Base-by-base conservation (phyloP, 2,113 vertebrate genomes). In the Ptychochromis oligacanthus region DNA sequence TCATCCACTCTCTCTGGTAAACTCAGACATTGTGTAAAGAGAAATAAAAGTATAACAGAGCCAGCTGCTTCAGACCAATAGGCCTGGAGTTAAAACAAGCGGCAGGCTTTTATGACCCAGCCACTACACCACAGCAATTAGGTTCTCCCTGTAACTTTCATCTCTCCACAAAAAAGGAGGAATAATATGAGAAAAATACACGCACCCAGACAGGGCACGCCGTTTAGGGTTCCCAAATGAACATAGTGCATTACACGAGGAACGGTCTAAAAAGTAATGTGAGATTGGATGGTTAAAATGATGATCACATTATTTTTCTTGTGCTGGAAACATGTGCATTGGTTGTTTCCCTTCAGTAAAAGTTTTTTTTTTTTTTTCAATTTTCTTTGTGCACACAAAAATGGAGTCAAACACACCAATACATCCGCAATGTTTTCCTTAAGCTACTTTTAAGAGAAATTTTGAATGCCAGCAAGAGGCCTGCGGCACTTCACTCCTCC, bases 101-200 rank as follows among this genome's bases (percentile, higher is more conserved):
- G 84, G 85, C 88, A 5, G 89, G 82, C 85, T 93, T 95, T 95
- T 92, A 93, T 84, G 92, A 93, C 82, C 79, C 89, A 88, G 94
- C 90, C 91, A 62, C 93, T 84, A 80, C 92, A 93, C 95, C 94
- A 74, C 94, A 94, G 93, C 93, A 95, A 95, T 96, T 95, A 95
- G 95, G 93, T 86, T 92, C 89, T 88, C 36, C 89, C 93, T 82
- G 91, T 84, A 91, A 95, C 93, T 95, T 96, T 95, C 93, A 95
- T 95, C 92, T 93, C 58, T 65, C 93, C 92, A 94, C 93, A 94
- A 94, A 88, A 95, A 95, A 92, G 89, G 46, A 87, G 84, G 70
- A 81, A 90, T 85, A 91, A 89, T 85, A 70, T 28, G 79, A 82
- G 87, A 86, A 88, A 93, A 91, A 80, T 26, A 79, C 80, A 74